Percentiles rank a stretch among this genome's conserved stretches.
These are phyloP conservation scores for Teleiodes luculella DNA, from an alignment of 2,888 invertebrate genomes.

Conservation along the genomic window DNA sequence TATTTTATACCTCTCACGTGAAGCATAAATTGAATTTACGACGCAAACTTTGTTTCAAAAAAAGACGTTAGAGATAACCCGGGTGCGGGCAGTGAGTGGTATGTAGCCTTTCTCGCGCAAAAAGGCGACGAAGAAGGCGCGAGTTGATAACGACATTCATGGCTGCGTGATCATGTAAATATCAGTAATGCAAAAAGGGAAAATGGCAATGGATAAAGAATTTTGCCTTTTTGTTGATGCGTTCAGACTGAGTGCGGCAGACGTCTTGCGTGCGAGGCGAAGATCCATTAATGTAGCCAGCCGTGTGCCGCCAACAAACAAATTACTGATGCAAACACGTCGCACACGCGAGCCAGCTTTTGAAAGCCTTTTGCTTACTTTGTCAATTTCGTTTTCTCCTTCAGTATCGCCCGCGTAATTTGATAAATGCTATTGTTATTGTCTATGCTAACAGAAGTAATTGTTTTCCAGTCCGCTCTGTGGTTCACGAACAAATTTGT, in stretches of 20 bases:
- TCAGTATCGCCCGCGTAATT: slow-evolving; percentile 41
- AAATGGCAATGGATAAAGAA: background rate
- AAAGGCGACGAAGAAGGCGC: background rate
- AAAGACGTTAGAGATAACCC: slow-evolving; percentile 39
- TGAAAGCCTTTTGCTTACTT: slow-evolving; percentile 74
- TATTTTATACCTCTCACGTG: background rate
- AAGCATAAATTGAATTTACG: slow-evolving; percentile 9
- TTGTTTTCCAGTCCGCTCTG: slow-evolving; percentile 51
- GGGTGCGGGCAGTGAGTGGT: slow-evolving; percentile 38
- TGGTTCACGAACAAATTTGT: background rate
- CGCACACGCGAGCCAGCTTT: slow-evolving; percentile 68
- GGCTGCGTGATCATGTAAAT: background rate
- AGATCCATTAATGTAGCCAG: slow-evolving; percentile 74
- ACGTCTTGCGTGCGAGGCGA: slow-evolving; percentile 59
- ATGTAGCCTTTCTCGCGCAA: slow-evolving; percentile 57
- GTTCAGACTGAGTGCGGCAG: slow-evolving; percentile 21
- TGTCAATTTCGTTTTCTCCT: slow-evolving; percentile 58
- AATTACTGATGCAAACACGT: slow-evolving; percentile 78
- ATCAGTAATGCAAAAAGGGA: background rate
- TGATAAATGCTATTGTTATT: slow-evolving; percentile 73
- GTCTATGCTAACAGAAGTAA: slow-evolving; percentile 60
- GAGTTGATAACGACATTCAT: background rate
- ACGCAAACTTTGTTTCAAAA: slow-evolving; percentile 31
- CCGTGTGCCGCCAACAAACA: slow-evolving; percentile 73
- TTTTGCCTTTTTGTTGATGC: background rate